Base-by-base conservation (phyloP, 1,140 invertebrate species). In the Batillaria attramentaria region DNA sequence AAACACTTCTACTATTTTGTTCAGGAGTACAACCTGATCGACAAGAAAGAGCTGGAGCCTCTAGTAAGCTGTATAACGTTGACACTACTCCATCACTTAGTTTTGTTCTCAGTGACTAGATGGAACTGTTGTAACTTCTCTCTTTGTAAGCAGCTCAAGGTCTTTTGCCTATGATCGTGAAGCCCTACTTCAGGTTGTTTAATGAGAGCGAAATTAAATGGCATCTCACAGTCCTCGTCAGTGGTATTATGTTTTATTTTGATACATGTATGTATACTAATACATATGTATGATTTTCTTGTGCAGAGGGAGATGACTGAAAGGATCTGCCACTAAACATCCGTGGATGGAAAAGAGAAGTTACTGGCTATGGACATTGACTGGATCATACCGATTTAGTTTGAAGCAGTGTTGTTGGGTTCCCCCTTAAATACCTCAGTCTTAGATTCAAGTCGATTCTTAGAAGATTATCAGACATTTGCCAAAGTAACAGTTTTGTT, bases 1-100 rank as follows among this genome's bases (percentile, higher is more conserved):
- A 98, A 98, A 90, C 97, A 98, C 91, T 98, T 97, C 90, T 98
- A 97, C 88, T 98, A 97, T 90, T 98, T 98, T 92, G 95, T 98
- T 18, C 94, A 93, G 50, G 96, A 98, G 91, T 97, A 97, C 87
- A 94, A 96, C 84, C 90, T 98, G 80, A 94, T 98, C 62, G 95
- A 94, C 82, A 89, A 93, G 35, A 97, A 97, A 89, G 97, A 98
- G 90, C 90, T 98, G 77, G 96, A 98, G 91, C 97, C 97, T 35
- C 90, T 98, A 79, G 92, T 92, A 86, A 88, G 88, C n/a, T n/a
- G n/a, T n/a, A n/a, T n/a, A n/a, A n/a, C n/a, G n/a, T n/a, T 83
- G 72, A 33, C 31, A 68, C 42, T 37, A 28, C 18, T 46, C 20
- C 0, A 42, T 62, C 4, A 35, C 46, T 37, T n/a, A 16, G 5